phyloP scores from a whole-genome alignment of 2,888 invertebrate species.

The Protonemura montana region DNA sequence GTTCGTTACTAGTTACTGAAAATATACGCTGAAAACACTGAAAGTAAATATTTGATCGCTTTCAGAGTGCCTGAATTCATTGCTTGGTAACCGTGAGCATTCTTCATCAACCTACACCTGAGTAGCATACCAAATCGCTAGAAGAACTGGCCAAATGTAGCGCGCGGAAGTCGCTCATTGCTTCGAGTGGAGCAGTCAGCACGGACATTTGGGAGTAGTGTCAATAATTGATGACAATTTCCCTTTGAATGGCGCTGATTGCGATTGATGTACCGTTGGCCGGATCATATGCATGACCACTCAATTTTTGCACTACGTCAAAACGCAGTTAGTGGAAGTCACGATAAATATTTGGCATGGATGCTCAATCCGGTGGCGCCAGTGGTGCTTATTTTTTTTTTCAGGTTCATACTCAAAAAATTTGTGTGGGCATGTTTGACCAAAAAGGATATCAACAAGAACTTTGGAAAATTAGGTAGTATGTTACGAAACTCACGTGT shows the following conservation, averaged over 20 bases:
- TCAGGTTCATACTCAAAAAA: no score
- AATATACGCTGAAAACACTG: background rate
- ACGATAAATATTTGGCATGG: no score
- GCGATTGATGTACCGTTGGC: background rate
- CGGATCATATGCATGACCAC: background rate
- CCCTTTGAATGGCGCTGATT: background rate
- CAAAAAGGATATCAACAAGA: no score
- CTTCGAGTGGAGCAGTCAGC: background rate
- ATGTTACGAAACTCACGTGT: no score
- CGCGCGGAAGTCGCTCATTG: background rate
- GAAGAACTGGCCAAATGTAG: no score
- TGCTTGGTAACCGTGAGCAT: background rate
- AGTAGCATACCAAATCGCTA: background rate
- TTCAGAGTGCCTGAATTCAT: background rate
- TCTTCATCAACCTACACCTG: background rate
- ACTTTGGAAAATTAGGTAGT: no score
- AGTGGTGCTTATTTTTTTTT: no score
- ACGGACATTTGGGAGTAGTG: background rate
- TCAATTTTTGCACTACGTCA: background rate
- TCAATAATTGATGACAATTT: background rate
- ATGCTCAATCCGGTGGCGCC: no score
- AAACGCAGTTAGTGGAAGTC: background rate
- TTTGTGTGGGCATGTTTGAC: no score
- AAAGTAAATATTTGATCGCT: slow-evolving; percentile 2
- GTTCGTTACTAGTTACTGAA: background rate